These are phyloP conservation scores for Zaprionus nigranus DNA, from an alignment of 1,140 invertebrate genomes.

Conservation along the genomic window DNA sequence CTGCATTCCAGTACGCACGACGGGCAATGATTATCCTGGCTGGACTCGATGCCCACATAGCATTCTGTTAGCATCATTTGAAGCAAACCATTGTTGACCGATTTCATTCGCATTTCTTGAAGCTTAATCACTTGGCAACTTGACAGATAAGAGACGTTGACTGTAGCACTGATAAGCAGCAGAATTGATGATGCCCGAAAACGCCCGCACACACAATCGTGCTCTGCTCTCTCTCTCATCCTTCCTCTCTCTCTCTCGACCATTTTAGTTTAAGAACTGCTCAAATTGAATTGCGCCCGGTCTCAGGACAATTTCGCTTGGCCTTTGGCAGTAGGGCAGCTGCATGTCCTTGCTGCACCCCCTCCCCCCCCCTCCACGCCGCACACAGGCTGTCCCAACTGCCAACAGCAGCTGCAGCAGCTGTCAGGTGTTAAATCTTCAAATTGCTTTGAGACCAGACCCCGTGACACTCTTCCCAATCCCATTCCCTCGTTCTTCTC, in stretches of 20 bases:
- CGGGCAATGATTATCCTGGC: neutral
- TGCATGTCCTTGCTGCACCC: constrained; percentile 30
- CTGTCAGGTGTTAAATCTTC: constrained; percentile 67
- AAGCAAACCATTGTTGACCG: constrained; percentile 7
- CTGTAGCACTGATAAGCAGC: constrained; percentile 50
- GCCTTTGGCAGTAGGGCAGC: constrained; percentile 33
- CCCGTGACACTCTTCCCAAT: constrained; percentile 2
- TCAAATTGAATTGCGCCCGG: constrained; percentile 59
- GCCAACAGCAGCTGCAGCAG: constrained; percentile 31
- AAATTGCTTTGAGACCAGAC: constrained; percentile 64
- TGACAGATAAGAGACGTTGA: constrained; percentile 51
- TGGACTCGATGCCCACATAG: constrained; percentile 12
- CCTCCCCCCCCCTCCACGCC: too few species aligned
- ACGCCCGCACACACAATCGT: constrained; percentile 7
- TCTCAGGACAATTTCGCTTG: constrained; percentile 35
- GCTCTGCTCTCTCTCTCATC: neutral
- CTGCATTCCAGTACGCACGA: constrained; percentile 34
- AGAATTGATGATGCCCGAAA: constrained; percentile 61
- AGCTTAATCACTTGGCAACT: constrained; percentile 57
- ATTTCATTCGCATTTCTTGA: constrained; percentile 15
- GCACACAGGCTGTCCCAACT: constrained; percentile 1
- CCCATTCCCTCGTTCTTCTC: neutral
- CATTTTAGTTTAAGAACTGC: neutral
- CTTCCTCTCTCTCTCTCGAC: neutral
- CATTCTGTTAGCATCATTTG: neutral